These are phyloP conservation scores for Dicyrtomina minuta DNA, from an alignment of 2,888 invertebrate species.

Conservation along the genomic window DNA sequence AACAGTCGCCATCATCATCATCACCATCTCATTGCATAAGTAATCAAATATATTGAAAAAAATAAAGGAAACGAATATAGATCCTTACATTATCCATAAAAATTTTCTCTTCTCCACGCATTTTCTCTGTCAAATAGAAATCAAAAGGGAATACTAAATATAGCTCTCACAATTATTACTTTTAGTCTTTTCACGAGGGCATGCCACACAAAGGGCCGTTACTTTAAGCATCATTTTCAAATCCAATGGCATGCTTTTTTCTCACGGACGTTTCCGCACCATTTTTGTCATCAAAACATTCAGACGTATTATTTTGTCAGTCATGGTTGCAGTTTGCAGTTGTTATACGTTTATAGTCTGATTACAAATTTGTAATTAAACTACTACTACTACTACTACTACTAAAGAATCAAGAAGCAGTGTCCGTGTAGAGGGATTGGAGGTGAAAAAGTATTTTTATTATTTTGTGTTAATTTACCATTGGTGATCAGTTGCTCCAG, in stretches of 20 bases:
- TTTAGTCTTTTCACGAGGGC: too few species aligned
- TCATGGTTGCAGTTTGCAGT: too few species aligned
- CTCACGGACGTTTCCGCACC: not conserved
- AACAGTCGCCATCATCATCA: not conserved
- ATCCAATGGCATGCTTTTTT: not conserved
- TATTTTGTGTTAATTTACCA: too few species aligned
- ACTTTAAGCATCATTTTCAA: too few species aligned
- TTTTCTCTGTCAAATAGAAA: slow-evolving; percentile 22
- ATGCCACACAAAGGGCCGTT: not conserved
- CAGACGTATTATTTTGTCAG: slow-evolving; percentile 6
- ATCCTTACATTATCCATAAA: slow-evolving; percentile 34
- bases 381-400: too few species aligned
- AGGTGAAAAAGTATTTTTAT: too few species aligned
- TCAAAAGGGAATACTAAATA: slow-evolving; percentile 6
- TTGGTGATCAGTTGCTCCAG: slow-evolving; percentile 50
- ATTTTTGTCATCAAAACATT: not conserved
- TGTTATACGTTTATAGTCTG: too few species aligned
- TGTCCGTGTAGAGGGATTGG: too few species aligned
- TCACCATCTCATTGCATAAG: slow-evolving; percentile 7
- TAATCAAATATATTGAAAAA: slow-evolving; percentile 4
- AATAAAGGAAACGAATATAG: not conserved
- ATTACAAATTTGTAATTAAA: too few species aligned
- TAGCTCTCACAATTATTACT: too few species aligned
- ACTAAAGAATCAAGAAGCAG: too few species aligned
- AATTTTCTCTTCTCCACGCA: slow-evolving; percentile 28